phyloP scores from a whole-genome alignment of 2,888 invertebrate genomes.

The Temnothorax rugatulus region DNA sequence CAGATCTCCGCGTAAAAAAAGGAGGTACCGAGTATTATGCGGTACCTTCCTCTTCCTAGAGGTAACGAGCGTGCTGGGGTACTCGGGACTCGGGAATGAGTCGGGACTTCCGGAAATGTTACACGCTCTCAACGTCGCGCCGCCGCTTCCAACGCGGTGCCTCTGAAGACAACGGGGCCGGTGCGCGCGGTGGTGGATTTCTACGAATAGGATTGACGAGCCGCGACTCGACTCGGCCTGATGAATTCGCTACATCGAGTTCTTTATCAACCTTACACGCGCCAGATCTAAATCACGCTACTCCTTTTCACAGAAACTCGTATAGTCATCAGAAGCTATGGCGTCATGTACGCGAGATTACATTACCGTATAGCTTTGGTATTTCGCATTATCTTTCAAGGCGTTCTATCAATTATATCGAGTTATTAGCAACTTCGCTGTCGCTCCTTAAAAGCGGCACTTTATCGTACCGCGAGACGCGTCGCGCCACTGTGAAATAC shows the following conservation, averaged over 20 bases:
- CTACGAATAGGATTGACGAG: conserved; percentile 17
- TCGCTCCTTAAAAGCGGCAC: background rate
- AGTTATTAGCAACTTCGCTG: conserved; percentile 32
- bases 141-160: conserved; percentile 37
- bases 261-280: conserved; percentile 24
- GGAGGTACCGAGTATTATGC: conserved; percentile 63
- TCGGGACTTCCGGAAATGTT: conserved; percentile 63
- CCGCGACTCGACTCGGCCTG: conserved; percentile 2
- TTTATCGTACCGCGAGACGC: background rate
- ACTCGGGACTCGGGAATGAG: conserved; percentile 61
- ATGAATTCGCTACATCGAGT: conserved; percentile 26
- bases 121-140: conserved; percentile 36
- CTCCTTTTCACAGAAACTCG: conserved; percentile 2
- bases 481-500: background rate
- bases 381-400: conserved; percentile 23
- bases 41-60: conserved; percentile 77
- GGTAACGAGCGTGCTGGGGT: conserved; percentile 71
- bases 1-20: conserved; percentile 77
- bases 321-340: conserved; percentile 4
- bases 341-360: background rate
- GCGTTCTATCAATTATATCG: conserved; percentile 39
- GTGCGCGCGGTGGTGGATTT: background rate
- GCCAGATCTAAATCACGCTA: conserved; percentile 6
- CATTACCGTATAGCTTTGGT: background rate
- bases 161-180: conserved; percentile 24